Evolutionary conservation across 2,888 invertebrate species (phyloP), one percentile per base, ranked within the genome.

Genomic region (Tetramorium bicarinatum): DNA sequence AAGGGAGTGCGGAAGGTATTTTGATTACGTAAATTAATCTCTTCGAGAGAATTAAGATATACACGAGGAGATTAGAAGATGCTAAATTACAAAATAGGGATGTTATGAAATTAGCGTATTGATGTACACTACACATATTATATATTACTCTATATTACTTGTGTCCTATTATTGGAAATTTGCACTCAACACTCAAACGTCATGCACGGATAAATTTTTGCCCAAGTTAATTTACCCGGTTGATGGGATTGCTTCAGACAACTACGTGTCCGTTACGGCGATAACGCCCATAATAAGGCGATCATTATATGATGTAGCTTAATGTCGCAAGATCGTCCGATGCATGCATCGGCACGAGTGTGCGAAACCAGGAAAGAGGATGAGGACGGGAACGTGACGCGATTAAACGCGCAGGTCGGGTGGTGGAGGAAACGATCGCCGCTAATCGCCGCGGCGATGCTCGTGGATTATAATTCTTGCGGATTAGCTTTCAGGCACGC

Each of bases 381-480:
- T 6, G 47, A 41, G 49, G 25, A 47, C 47, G 62, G 15, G 66
- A 52, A 80, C 38, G 74, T 74, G 74, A 80, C 47, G 38, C 18
- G 77, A 77, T 77, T 77, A 69, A 54, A 7, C 25, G 54, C 69
- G 41, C 15, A 29, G 18, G 61, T 0, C 54, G 13, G 34, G 56
- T 2, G 56, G 56, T 52, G 29, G 41, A 25, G 66, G 59, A 85
- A 85, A 81, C 34, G 62, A 84, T 86, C 47, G 59, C 54, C 52
- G 41, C 44, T 54, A 64, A 86, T 81, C 83, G 81, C 74, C 75
- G 76, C 34, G 41, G 13, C 54, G 54, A 15, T 47, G 52, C 62
- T 66, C 25, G 15, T 15, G 25, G 44, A 29, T 8, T 54, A 29
- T 77, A 69, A 81, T 84, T 84, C 75, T 76, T 83, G 49, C 29